These are phyloP conservation scores for Zele albiditarsus DNA, from an alignment of 2,888 invertebrate genomes.

Conservation along the genomic window DNA sequence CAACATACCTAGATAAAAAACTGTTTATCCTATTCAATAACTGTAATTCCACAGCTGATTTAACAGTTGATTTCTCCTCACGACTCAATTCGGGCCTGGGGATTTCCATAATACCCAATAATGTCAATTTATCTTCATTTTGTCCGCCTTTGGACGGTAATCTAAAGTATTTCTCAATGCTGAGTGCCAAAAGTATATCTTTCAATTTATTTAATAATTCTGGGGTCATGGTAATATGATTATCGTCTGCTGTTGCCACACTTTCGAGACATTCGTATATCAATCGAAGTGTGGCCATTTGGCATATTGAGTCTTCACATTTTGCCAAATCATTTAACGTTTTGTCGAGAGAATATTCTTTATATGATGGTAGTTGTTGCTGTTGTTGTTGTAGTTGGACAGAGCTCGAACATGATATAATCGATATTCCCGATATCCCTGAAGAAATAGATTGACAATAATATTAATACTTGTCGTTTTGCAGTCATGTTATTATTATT, in stretches of 20 bases:
- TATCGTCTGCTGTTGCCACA: conserved; percentile 44
- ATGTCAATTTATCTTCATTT: conserved; percentile 53
- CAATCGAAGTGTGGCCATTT: conserved; percentile 57
- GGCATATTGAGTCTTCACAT: conserved; percentile 58
- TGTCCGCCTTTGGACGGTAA: conserved; percentile 55
- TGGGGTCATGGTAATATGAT: conserved; percentile 46
- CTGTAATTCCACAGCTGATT: conserved; percentile 60
- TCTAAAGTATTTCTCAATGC: conserved; percentile 60
- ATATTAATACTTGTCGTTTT: not conserved
- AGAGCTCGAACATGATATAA: conserved; percentile 58
- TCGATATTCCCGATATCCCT: conserved; percentile 63
- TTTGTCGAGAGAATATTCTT: conserved; percentile 38
- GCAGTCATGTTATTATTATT: not conserved
- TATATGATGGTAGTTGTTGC: not conserved
- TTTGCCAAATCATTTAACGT: conserved; percentile 20
- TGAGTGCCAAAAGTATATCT: conserved; percentile 55
- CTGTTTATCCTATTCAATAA: conserved; percentile 61
- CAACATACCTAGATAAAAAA: conserved; percentile 58
- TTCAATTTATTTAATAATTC: conserved; percentile 56
- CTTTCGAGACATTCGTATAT: conserved; percentile 60
- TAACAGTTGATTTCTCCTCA: conserved; percentile 65
- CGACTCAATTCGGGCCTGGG: conserved; percentile 62
- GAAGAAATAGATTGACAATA: conserved; percentile 34
- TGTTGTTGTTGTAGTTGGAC: conserved; percentile 25
- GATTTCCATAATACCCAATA: conserved; percentile 63